phyloP scores from a whole-genome alignment of 2,113 vertebrate species.

The Limanda limanda region DNA sequence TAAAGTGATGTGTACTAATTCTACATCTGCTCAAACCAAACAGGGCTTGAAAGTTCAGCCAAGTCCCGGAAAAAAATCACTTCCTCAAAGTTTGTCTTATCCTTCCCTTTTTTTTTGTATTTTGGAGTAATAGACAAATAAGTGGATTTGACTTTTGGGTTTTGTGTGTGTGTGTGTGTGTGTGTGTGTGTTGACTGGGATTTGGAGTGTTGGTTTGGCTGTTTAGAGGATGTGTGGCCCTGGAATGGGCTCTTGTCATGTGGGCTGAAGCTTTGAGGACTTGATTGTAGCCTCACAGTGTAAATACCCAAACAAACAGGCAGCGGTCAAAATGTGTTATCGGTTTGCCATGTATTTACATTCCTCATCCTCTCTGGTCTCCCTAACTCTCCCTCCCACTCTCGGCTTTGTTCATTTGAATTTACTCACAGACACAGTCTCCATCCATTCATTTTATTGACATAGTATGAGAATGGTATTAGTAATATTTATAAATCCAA shows the following conservation, averaged over 20 bases:
- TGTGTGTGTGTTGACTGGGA: constrained; percentile 38
- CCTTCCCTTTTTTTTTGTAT: constrained; percentile 39
- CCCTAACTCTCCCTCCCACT: constrained; percentile 32
- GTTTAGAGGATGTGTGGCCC: constrained; percentile 67
- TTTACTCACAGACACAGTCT: constrained; percentile 20
- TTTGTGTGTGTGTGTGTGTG: constrained; percentile 12
- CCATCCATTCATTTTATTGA: constrained; percentile 6
- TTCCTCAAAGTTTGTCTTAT: constrained; percentile 54
- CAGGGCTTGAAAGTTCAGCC: constrained; percentile 74
- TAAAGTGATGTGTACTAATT: constrained; percentile 81
- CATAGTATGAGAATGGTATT: constrained; percentile 13
- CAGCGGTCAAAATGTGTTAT: constrained; percentile 67
- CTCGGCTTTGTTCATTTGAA: constrained; percentile 50
- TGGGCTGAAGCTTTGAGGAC: constrained; percentile 65
- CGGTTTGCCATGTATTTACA: constrained; percentile 78
- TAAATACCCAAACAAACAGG: constrained; percentile 84
- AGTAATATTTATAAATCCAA: constrained; percentile 8
- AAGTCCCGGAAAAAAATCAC: constrained; percentile 48
- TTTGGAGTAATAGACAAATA: constrained; percentile 63
- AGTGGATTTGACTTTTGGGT: constrained; percentile 56
- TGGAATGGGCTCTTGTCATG: constrained; percentile 72
- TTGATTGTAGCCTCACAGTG: constrained; percentile 75
- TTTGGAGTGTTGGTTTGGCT: constrained; percentile 64
- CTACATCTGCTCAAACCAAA: constrained; percentile 81
- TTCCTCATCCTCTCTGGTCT: constrained; percentile 59